Evolutionary conservation across 2,888 invertebrate species (phyloP).

Genomic region (Zaprionus lineosus): DNA sequence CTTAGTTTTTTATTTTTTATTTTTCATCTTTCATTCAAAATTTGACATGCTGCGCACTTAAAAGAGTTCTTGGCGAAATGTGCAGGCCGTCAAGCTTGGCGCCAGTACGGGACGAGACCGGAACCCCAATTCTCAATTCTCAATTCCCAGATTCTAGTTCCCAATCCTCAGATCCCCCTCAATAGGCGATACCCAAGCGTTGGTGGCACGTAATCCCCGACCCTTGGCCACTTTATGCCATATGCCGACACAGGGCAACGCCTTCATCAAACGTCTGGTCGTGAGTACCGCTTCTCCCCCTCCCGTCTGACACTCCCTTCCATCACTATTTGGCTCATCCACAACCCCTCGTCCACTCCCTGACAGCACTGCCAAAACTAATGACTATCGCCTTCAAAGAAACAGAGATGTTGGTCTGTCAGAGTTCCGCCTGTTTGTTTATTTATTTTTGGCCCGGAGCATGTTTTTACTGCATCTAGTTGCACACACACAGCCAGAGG

Average conservation of each 20-base stretch:
- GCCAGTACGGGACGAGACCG: conserved; percentile 48
- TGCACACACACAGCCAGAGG: conserved; percentile 39
- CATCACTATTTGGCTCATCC: too few species aligned
- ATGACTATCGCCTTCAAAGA: conserved; percentile 71
- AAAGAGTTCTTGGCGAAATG: conserved; percentile 44
- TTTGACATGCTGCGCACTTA: conserved; percentile 23
- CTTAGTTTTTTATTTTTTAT: neutral
- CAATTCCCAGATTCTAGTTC: neutral
- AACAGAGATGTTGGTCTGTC: conserved; percentile 48
- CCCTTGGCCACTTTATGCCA: conserved; percentile 26
- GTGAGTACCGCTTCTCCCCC: conserved; percentile 2
- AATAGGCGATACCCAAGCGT: too few species aligned
- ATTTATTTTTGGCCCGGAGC: conserved; percentile 55
- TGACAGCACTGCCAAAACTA: conserved; percentile 60
- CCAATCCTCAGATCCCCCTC: conserved; percentile 18
- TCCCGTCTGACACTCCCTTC: neutral
- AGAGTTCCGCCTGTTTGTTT: conserved; percentile 54
- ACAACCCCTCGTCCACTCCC: neutral
- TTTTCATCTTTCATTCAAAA: neutral
- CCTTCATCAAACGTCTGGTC: conserved; percentile 26
- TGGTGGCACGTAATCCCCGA: too few species aligned
- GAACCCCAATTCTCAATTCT: neutral
- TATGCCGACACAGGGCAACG: conserved; percentile 47
- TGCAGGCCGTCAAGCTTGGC: conserved; percentile 49
- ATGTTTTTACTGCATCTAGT: conserved; percentile 28